A percentile compares a stretch with the other conserved stretches of the same genome.
Evolutionary conservation across 2,888 invertebrate species (phyloP).

Genomic region (Siphlonurus alternatus): DNA sequence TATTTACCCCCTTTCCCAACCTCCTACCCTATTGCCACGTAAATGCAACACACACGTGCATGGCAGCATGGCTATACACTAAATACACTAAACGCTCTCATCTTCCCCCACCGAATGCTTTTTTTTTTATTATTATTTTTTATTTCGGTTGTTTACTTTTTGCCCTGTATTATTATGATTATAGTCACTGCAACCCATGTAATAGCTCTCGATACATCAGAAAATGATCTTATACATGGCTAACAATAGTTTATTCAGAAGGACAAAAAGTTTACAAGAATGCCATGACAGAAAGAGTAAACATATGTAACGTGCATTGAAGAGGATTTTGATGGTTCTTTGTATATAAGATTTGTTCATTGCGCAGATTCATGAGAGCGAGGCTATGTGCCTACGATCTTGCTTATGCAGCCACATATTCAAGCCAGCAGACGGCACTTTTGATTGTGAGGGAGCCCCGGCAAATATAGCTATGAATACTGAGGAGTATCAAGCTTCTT

Average conservation of each 20-base stretch:
- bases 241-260: background rate
- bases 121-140: too few relatives aligned
- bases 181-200: background rate
- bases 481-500: background rate
- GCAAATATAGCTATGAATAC: background rate
- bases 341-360: background rate
- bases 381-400: background rate
- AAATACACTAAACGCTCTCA: too few relatives aligned
- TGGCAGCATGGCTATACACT: too few relatives aligned
- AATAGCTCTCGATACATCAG: background rate
- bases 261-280: background rate
- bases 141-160: too few relatives aligned
- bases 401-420: background rate
- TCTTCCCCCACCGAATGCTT: too few relatives aligned
- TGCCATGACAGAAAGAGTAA: background rate
- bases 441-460: background rate
- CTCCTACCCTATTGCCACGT: too few relatives aligned
- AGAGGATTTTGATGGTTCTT: too few relatives aligned
- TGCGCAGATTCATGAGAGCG: background rate
- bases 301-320: too few relatives aligned
- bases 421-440: too few relatives aligned
- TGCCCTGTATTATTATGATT: too few relatives aligned
- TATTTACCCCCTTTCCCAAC: too few relatives aligned
- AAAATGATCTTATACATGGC: background rate
- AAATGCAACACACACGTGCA: too few relatives aligned